These are phyloP conservation scores for Thalpophila matura DNA, from an alignment of 2,888 invertebrate species.

Conservation along the genomic window DNA sequence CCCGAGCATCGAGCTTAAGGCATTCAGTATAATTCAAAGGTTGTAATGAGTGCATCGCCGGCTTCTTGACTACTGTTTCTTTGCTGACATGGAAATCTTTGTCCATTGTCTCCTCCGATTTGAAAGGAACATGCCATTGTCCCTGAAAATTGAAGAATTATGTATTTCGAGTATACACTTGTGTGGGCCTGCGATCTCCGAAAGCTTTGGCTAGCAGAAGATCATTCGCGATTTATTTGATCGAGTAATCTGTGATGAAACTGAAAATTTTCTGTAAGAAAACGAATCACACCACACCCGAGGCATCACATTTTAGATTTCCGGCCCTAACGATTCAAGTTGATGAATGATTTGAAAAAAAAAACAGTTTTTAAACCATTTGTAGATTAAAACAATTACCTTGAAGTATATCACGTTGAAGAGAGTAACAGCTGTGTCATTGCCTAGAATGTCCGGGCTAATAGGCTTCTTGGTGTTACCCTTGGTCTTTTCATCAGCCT, in stretches of 20 bases:
- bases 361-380: no score
- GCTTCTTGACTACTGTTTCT: slow-evolving; percentile 68
- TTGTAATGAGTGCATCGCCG: slow-evolving; percentile 70
- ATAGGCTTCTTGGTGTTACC: slow-evolving; percentile 73
- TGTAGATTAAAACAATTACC: no score
- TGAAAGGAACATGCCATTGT: slow-evolving; percentile 76
- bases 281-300: background rate
- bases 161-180: background rate
- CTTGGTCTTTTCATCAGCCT: slow-evolving; percentile 72
- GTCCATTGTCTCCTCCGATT: slow-evolving; percentile 67
- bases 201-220: background rate
- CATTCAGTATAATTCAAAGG: slow-evolving; percentile 70
- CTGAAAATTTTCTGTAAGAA: no score
- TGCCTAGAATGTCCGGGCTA: slow-evolving; percentile 51
- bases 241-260: background rate
- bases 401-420: slow-evolving; percentile 76
- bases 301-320: no score
- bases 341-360: background rate
- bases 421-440: slow-evolving; percentile 64
- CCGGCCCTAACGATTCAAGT: no score
- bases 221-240: background rate
- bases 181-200: background rate
- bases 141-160: slow-evolving; percentile 64
- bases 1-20: slow-evolving; percentile 70
- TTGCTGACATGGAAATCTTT: slow-evolving; percentile 71